Evolutionary conservation across 2,113 vertebrate genomes (phyloP).

Genomic region (Emydocephalus ijimae): DNA sequence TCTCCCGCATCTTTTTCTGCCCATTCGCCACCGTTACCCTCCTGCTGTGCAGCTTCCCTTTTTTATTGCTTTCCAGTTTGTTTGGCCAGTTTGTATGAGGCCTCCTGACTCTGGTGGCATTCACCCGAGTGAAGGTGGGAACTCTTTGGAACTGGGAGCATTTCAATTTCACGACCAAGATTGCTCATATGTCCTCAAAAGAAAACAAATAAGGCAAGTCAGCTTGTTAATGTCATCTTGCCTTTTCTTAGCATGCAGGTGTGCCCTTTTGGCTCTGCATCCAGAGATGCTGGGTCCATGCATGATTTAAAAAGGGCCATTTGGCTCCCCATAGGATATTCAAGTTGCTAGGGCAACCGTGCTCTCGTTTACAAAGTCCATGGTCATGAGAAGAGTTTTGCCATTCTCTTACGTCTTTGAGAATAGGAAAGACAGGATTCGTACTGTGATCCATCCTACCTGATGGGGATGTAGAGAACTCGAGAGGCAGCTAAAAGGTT

Average conservation of each 20-base stretch:
- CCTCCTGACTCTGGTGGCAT: background rate
- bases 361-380: slow-evolving; percentile 23
- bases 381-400: slow-evolving; percentile 44
- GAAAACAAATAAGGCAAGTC: background rate
- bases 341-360: slow-evolving; percentile 63
- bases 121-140: background rate
- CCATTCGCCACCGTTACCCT: too few relatives aligned
- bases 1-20: background rate
- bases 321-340: slow-evolving; percentile 39
- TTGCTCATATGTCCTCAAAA: background rate
- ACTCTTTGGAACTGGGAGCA: background rate
- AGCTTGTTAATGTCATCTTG: slow-evolving; percentile 3
- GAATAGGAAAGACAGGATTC: slow-evolving; percentile 19
- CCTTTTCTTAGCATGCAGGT: background rate
- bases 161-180: background rate
- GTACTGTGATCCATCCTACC: background rate
- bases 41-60: background rate
- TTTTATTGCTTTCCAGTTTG: background rate
- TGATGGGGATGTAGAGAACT: background rate
- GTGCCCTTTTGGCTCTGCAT: slow-evolving; percentile 27
- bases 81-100: background rate
- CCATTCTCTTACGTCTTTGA: slow-evolving; percentile 50
- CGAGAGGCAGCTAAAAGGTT: background rate
- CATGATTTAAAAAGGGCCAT: slow-evolving; percentile 23
- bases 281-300: slow-evolving; percentile 9